Percentiles rank a stretch among this genome's conserved stretches.
These are phyloP conservation scores for Labeo rohita DNA, from an alignment of 2,113 vertebrate species.

Conservation along the genomic window DNA sequence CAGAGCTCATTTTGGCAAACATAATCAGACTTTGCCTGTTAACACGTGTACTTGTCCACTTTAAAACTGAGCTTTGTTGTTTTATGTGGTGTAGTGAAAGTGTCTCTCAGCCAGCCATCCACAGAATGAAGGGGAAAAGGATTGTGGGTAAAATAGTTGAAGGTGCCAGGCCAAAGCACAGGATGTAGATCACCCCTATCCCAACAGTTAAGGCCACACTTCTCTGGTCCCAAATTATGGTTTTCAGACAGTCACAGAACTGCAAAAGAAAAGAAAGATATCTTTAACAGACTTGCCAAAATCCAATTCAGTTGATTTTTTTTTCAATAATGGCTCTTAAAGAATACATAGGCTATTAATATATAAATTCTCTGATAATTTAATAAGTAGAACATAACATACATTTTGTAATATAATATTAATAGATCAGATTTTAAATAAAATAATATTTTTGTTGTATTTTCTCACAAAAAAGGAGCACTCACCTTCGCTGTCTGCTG, in stretches of 20 bases:
- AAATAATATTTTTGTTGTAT: too few relatives aligned
- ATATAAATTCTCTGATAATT: neutral
- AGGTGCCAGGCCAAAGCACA: slow-evolving; percentile 82
- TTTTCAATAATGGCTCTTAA: neutral
- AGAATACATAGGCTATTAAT: neutral
- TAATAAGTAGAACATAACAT: neutral
- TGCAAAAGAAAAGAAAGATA: slow-evolving; percentile 63
- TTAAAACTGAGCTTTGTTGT: neutral
- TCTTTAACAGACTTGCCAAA: neutral
- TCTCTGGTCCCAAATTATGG: slow-evolving; percentile 89
- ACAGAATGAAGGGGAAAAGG: slow-evolving; percentile 86
- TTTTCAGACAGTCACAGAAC: slow-evolving; percentile 90
- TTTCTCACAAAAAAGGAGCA: neutral
- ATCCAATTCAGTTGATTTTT: neutral
- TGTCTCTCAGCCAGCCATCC: slow-evolving; percentile 87
- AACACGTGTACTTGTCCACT: slow-evolving; percentile 32
- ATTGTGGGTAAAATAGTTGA: slow-evolving; percentile 86
- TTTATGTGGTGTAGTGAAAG: neutral
- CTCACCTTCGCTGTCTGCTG: slow-evolving; percentile 88
- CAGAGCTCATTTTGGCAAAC: too few relatives aligned
- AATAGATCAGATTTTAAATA: too few relatives aligned
- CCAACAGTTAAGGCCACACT: slow-evolving; percentile 80
- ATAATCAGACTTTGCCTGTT: neutral
- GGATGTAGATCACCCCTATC: slow-evolving; percentile 81
- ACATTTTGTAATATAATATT: neutral